Evolutionary conservation across 2,113 vertebrate genomes (phyloP).

Genomic region (Syngnathus scovelli): DNA sequence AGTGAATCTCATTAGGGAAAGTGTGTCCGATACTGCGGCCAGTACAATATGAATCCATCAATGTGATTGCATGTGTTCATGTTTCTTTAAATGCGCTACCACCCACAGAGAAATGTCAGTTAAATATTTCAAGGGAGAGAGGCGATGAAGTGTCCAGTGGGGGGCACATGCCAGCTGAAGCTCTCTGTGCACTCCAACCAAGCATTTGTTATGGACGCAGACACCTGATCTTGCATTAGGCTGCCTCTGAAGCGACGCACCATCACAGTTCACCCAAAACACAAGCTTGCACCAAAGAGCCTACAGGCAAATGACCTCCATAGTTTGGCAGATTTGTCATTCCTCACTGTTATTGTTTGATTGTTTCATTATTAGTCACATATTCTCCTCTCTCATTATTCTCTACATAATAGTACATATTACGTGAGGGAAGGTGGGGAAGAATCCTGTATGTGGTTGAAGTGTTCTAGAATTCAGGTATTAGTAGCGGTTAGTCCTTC

Average conservation of each 20-base stretch:
- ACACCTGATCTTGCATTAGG: conserved; percentile 68
- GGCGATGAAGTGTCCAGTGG: conserved; percentile 56
- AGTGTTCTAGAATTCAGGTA: not conserved
- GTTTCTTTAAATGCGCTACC: conserved; percentile 61
- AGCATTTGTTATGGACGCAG: conserved; percentile 46
- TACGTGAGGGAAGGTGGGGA: not conserved
- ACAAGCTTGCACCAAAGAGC: conserved; percentile 58
- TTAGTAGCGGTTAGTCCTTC: not conserved
- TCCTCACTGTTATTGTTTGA: too few species aligned
- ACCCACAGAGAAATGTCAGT: conserved; percentile 72
- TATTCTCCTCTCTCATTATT: not conserved
- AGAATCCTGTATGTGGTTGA: not conserved
- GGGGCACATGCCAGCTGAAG: conserved; percentile 55
- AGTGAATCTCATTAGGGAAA: not conserved
- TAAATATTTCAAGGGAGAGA: conserved; percentile 61
- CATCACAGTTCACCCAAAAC: conserved; percentile 51
- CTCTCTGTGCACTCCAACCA: conserved; percentile 30
- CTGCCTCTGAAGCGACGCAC: conserved; percentile 48
- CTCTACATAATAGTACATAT: not conserved
- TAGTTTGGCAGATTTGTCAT: conserved; percentile 11
- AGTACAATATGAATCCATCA: conserved; percentile 47
- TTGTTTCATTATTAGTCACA: not conserved
- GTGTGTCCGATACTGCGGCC: not conserved
- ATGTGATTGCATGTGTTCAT: conserved; percentile 50
- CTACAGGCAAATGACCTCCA: conserved; percentile 36